Evolutionary conservation across 2,113 vertebrate genomes (phyloP).

Genomic region (Micronycteris hirsuta): DNA sequence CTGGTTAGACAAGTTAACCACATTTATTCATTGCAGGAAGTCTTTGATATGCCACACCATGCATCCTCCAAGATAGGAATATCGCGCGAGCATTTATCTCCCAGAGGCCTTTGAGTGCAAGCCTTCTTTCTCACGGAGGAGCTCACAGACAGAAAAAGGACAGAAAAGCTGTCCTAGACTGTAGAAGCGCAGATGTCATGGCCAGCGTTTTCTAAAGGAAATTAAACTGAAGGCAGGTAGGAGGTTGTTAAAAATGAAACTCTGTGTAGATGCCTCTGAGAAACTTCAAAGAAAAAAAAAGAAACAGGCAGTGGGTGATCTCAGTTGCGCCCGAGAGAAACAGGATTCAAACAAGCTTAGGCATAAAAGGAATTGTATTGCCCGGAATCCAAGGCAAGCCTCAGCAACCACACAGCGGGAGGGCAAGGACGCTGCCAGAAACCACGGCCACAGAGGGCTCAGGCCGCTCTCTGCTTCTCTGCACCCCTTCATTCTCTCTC

Average conservation of each 20-base stretch:
- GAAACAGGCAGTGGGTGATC: slow-evolving; percentile 61
- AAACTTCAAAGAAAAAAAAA: slow-evolving; percentile 66
- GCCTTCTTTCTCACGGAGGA: slow-evolving; percentile 1
- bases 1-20: background rate
- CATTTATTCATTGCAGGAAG: background rate
- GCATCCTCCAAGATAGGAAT: background rate
- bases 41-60: background rate
- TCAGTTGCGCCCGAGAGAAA: slow-evolving; percentile 46
- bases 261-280: slow-evolving; percentile 56
- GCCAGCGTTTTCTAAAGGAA: slow-evolving; percentile 60
- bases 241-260: slow-evolving; percentile 72
- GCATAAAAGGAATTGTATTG: slow-evolving; percentile 51
- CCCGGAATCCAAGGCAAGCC: background rate
- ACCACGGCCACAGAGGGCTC: background rate
- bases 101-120: slow-evolving; percentile 40
- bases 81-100: background rate
- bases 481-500: background rate
- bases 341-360: slow-evolving; percentile 56
- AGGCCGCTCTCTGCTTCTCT: background rate
- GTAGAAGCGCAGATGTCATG: slow-evolving; percentile 47
- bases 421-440: background rate
- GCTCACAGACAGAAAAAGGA: slow-evolving; percentile 27
- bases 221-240: slow-evolving; percentile 67
- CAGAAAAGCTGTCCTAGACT: background rate
- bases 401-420: background rate